Evolutionary conservation across 2,113 vertebrate genomes (phyloP), one percentile per base, ranked within the genome.

Genomic region (Anas platyrhynchos): DNA sequence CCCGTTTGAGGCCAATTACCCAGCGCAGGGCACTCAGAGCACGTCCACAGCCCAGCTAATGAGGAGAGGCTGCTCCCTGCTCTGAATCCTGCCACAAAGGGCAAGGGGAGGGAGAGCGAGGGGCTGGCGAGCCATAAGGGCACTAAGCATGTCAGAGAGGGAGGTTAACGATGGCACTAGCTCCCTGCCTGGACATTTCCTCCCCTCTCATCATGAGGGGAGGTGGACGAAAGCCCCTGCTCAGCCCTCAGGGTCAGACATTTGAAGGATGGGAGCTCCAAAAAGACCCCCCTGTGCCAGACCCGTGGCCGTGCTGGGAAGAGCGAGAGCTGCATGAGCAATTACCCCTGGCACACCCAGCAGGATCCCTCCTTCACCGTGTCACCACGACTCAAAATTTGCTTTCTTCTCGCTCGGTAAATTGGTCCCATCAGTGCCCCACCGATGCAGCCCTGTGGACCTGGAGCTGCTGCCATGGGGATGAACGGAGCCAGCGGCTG

Each of bases 401-500:
- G 3, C 34, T 75, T 54, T 65, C n/a, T 48, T 80, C 52, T 80
- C 48, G 14, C 32, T 38, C 2, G 1, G 36, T 63, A 71, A 80
- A 61, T 65, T 31, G 18, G 23, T 44, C 52, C n/a, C 52, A 36
- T 38, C 13, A 0, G 1, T 36, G 34, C 8, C 21, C 38, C 23
- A 52, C 9, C 8, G 46, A 52, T 4, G 7, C 23, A 55, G 43
- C 56, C 55, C n/a, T 2, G 0, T 54, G 68, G 63, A 2, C 3
- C 14, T 1, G 0, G 21, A 32, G 29, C 36, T 5, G 2, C 68
- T 0, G 0, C 54, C 44, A 72, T 36, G 25, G 52, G 1, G 0
- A 36, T 46, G 52, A 76, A 76, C 23, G 0, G 0, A 46, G 21
- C 36, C 27, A 52, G 20, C 0, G 0, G 50, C 31, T 31, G 59